Evolutionary conservation across 2,797 vertebrate species (phyloP), one percentile per base, ranked within the genome.

Genomic region (Gephyroberyx darwinii): DNA sequence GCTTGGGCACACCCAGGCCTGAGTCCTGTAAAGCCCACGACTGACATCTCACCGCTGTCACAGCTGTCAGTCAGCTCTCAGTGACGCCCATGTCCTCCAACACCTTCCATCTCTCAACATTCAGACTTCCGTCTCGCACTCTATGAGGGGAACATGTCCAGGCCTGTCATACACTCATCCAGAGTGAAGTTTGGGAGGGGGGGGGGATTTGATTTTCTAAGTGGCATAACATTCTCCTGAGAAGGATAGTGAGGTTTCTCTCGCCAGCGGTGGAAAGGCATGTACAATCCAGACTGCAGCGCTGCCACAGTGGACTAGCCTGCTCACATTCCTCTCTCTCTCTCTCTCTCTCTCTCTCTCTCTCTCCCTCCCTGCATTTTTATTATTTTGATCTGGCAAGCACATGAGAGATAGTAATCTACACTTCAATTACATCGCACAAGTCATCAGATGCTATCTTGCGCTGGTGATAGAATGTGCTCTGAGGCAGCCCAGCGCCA

Each of bases 381-480:
- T 89, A 87, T 89, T 89, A 91, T 91, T 93, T 90, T 92, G 91
- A 92, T 92, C 90, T 88, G 90, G 86, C 88, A 86, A 92, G 90
- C 86, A 84, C 87, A 87, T 78, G 86, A 90, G 88, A 82, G 86
- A 93, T 93, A 92, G 89, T 93, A 90, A 93, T 94, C 91, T 91
- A 91, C 90, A 91, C 88, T 91, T 92, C 90, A 91, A 91, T 93
- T 91, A 91, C 90, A 89, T 90, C 78, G 85, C 90, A 84, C 87
- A 84, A 90, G 90, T 92, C 92, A 93, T 93, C 90, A 92, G 91
- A 94, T 92, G 89, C 84, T 93, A 93, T 93, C 92, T 87, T 57
- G 83, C 37, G 69, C 89, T 80, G 87, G 88, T 90, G 91, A 92
- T 90, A 88, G 85, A 89, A 87, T 88, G 87, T 86, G 90, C 92